A percentile compares a stretch with the other conserved stretches of the same genome.
Conservation (phyloP, 2,888 invertebrate species). For the Acrobasis consociella region DNA sequence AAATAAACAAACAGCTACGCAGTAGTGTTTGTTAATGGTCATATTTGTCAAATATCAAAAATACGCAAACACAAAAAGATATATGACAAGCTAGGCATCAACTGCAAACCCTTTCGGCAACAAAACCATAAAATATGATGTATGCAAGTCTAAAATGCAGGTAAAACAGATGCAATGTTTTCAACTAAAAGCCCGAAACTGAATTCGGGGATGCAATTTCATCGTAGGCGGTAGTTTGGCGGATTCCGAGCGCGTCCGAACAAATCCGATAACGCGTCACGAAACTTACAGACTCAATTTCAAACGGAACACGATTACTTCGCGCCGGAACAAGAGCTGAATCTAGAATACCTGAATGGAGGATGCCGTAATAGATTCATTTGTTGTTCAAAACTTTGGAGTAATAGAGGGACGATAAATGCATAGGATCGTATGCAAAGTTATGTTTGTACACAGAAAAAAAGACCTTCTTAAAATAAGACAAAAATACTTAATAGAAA, state of each 20-base stretch:
- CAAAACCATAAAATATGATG: background rate
- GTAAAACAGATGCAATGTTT: constrained; percentile 2
- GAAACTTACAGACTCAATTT: constrained; percentile 73
- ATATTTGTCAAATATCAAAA: too few relatives aligned
- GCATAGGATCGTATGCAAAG: background rate
- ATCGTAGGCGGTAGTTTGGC: constrained; percentile 41
- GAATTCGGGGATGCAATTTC: constrained; percentile 40
- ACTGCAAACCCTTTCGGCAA: background rate
- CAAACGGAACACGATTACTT: constrained; percentile 71
- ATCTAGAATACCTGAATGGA: constrained; percentile 33
- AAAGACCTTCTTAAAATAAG: too few relatives aligned
- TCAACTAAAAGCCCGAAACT: constrained; percentile 10
- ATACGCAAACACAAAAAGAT: too few relatives aligned
- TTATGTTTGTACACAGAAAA: too few relatives aligned
- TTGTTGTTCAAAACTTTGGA: constrained; percentile 11
- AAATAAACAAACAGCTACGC: too few relatives aligned
- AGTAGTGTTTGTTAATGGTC: too few relatives aligned
- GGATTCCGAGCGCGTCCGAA: constrained; percentile 69
- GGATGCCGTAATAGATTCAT: constrained; percentile 43
- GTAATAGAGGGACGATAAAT: background rate
- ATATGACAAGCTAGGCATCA: too few relatives aligned
- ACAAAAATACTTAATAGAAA: too few relatives aligned
- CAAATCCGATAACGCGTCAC: constrained; percentile 78
- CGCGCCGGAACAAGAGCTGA: constrained; percentile 45
- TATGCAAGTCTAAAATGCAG: background rate